A percentile compares a stretch with the other conserved stretches of the same genome.
Conservation (phyloP, 2,797 vertebrate species). For the Garrulus glandarius region DNA sequence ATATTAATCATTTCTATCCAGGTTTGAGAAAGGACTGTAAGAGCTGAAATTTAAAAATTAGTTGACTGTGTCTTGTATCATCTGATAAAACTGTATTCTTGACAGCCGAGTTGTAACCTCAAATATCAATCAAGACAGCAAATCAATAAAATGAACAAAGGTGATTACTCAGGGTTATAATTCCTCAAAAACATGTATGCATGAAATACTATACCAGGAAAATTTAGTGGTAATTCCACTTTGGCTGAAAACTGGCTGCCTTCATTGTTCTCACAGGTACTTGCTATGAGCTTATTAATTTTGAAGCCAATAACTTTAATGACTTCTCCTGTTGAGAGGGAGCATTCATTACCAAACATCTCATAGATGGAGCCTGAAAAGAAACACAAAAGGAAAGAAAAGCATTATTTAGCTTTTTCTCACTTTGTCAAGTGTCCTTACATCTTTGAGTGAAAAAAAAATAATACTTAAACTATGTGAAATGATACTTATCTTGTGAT, state of each 20-base stretch:
- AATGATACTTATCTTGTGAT: neutral
- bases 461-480: neutral
- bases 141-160: constrained; percentile 8
- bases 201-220: constrained; percentile 76
- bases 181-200: neutral
- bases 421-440: neutral
- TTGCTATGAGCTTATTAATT: constrained; percentile 78
- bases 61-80: neutral
- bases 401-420: neutral
- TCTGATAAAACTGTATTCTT: neutral
- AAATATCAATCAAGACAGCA: neutral
- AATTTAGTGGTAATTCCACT: constrained; percentile 79
- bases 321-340: constrained; percentile 83
- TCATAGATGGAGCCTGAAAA: constrained; percentile 80
- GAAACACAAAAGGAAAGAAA: constrained; percentile 13
- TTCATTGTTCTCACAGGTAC: constrained; percentile 61
- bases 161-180: neutral
- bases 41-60: neutral
- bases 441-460: neutral
- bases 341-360: constrained; percentile 81
- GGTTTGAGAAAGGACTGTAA: neutral
- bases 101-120: neutral
- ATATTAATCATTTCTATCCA: neutral
- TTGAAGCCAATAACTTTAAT: constrained; percentile 83
- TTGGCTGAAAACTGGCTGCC: constrained; percentile 31